Percentiles rank a stretch among this genome's conserved stretches.
These are phyloP conservation scores for human (Homo sapiens) DNA, from an alignment of 2,113 vertebrate genomes.

Conservation along the genomic window GRCh38 chr11:101892501-101893000, in stretches of 20 bases:
- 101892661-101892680: slow-evolving; percentile 10
- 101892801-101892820: not conserved
- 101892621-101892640: not conserved
- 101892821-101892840: not conserved
- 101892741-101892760: not conserved
- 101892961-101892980: not conserved
- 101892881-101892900: not conserved
- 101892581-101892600: not conserved
- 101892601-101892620: not conserved
- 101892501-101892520: no score
- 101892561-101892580: not conserved
- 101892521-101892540: not conserved
- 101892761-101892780: not conserved
- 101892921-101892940: not conserved
- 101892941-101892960: not conserved
- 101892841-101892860: not conserved
- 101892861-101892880: not conserved
- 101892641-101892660: not conserved
- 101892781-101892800: not conserved
- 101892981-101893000: not conserved
- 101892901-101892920: not conserved
- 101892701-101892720: not conserved
- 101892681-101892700: slow-evolving; percentile 10
- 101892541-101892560: not conserved
- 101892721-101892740: not conserved